Evolutionary conservation across 1,140 invertebrate species (phyloP), one percentile per base, ranked within the genome.

Genomic region (Drosophila murphyi): DNA sequence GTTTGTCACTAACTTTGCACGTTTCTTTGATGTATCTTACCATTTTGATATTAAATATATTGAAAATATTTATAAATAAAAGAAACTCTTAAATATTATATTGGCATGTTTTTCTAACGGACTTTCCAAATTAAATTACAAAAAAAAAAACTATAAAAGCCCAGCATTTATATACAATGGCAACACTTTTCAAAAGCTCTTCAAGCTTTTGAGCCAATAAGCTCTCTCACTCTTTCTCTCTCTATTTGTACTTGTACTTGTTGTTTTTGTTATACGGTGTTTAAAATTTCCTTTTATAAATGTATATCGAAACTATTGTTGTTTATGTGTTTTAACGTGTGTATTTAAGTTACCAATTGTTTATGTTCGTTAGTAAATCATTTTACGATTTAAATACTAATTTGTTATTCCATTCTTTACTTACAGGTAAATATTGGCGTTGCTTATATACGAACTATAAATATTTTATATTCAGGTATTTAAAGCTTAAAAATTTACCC

Each of bases 381-480:
- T 1, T 3, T 39, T 12, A 5, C 5, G 0, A 51, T 29, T 50
- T 39, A 3, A 41, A 31, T 12, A 80, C 57, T 80, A 48, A 78
- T 63, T 80, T 54, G 0, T n/a, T 3, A 55, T 48, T 47, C 39
- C 45, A 34, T 65, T 78, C 8, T 87, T 56, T 89, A 78, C 7
- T 89, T 89, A 2, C 85, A 89, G 85, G 85, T 89, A 89, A 89
- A 48, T 88, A 87, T 88, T 64, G 78, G 57, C 39, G 59, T 37
- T 39, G 43, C 35, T n/a, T 57, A 32, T 51, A 54, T 47, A 54
- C 20, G 20, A 52, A 67, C 29, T 28, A 29, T 8, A 45, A 47
- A 51, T 12, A 20, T 45, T 69, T 72, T n/a, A 50, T 64, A 76
- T 55, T 61, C 73, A 71, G 67, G 65, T 78, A 71, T 78, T 76